Evolutionary conservation across 2,888 invertebrate genomes (phyloP).

Genomic region (Limnephilus rhombicus): DNA sequence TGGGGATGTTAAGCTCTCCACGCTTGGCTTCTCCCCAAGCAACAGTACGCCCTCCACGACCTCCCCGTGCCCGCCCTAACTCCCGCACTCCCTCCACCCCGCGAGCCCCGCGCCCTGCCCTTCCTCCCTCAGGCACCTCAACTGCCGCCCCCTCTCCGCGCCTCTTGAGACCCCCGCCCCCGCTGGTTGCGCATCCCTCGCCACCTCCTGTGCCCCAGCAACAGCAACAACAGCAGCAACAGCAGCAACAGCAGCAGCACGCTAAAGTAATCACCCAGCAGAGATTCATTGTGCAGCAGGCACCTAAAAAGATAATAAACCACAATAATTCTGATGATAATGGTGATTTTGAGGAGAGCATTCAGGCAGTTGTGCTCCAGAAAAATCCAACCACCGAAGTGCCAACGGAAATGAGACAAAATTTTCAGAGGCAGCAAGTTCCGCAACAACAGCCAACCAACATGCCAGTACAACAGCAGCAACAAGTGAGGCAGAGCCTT

Average conservation of each 20-base stretch:
- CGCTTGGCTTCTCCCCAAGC: slow-evolving; percentile 47
- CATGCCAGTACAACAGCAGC: slow-evolving; percentile 43
- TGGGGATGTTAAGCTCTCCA: slow-evolving; percentile 45
- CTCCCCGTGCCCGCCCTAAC: slow-evolving; percentile 52
- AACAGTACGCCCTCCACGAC: slow-evolving; percentile 25
- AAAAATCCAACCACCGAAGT: slow-evolving; percentile 63
- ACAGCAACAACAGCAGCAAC: slow-evolving; percentile 69
- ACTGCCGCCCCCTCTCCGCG: neutral
- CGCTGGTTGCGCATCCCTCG: neutral
- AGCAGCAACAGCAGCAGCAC: slow-evolving; percentile 69
- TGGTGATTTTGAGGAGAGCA: slow-evolving; percentile 78
- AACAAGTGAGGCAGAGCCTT: slow-evolving; percentile 42
- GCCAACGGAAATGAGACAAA: slow-evolving; percentile 42
- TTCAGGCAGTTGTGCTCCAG: slow-evolving; percentile 75
- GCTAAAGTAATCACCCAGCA: slow-evolving; percentile 56
- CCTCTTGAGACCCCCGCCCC: slow-evolving; percentile 17
- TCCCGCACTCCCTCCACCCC: slow-evolving; percentile 35
- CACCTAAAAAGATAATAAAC: slow-evolving; percentile 56
- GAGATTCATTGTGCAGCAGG: slow-evolving; percentile 67
- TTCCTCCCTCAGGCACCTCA: neutral
- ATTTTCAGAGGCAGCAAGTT: slow-evolving; percentile 49
- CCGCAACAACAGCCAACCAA: slow-evolving; percentile 43
- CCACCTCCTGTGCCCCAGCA: slow-evolving; percentile 6
- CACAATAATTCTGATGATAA: slow-evolving; percentile 71
- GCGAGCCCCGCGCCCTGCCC: slow-evolving; percentile 44